Evolutionary conservation across 2,113 vertebrate species (phyloP).

Genomic region (Lynx canadensis): DNA sequence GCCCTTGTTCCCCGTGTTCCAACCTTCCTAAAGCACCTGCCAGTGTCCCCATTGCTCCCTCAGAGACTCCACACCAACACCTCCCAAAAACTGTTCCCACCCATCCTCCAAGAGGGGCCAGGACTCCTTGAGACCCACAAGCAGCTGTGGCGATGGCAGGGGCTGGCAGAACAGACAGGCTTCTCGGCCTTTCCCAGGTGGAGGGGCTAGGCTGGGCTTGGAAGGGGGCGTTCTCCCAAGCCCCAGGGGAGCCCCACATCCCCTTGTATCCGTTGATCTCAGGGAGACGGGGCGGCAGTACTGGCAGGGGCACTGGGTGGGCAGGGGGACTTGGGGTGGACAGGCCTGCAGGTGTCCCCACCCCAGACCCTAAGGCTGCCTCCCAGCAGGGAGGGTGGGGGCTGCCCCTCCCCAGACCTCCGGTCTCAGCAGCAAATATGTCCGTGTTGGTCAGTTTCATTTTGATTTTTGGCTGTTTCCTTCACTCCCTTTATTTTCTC

Average conservation of each 20-base stretch:
- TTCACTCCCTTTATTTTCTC: slow-evolving; percentile 70
- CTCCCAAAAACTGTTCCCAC: background rate
- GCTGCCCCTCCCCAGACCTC: slow-evolving; percentile 25
- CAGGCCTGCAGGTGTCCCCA: background rate
- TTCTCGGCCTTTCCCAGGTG: background rate
- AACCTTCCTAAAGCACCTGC: background rate
- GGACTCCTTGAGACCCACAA: background rate
- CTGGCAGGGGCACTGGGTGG: background rate
- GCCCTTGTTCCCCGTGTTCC: background rate
- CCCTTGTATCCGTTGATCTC: background rate
- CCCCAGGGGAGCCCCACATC: background rate
- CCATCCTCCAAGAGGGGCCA: background rate
- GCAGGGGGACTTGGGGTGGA: background rate
- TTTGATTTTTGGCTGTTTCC: slow-evolving; percentile 75
- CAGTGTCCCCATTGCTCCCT: background rate
- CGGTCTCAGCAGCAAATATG: slow-evolving; percentile 64
- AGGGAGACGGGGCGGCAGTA: background rate
- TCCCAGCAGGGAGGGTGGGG: background rate
- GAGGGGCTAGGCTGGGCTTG: background rate
- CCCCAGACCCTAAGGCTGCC: background rate
- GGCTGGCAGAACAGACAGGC: background rate
- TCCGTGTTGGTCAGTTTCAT: slow-evolving; percentile 75
- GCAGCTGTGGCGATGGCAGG: background rate
- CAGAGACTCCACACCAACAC: background rate
- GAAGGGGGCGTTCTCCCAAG: background rate